A percentile compares a stretch with the other conserved stretches of the same genome.
Conservation (phyloP, 1,140 invertebrate genomes). For the Lutraria rhynchaena region DNA sequence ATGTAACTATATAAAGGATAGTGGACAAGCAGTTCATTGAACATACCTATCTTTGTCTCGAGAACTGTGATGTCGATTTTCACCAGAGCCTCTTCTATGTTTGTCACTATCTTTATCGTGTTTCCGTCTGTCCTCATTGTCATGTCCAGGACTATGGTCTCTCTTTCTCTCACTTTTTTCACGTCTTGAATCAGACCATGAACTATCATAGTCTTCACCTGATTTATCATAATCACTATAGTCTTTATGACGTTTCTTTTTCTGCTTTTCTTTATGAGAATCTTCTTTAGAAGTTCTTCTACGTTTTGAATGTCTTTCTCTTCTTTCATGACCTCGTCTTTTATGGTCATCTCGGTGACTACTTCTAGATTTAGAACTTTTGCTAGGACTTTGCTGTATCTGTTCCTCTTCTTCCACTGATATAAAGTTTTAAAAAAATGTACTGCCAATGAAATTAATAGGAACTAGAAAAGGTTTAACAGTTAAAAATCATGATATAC, state of each 20-base stretch:
- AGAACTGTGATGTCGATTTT: conserved; percentile 32
- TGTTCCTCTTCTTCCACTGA: conserved; percentile 28
- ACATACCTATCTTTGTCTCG: conserved; percentile 27
- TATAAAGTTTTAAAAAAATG: too few relatives aligned
- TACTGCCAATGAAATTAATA: too few relatives aligned
- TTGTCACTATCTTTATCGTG: conserved; percentile 46
- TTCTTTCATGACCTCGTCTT: conserved; percentile 22
- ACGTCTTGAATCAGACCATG: conserved; percentile 31
- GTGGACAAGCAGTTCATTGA: neutral
- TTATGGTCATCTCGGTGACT: conserved; percentile 24
- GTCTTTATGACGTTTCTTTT: conserved; percentile 51
- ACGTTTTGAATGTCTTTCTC: conserved; percentile 49
- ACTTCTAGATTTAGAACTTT: conserved; percentile 1
- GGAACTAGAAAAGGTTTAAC: too few relatives aligned
- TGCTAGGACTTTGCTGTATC: conserved; percentile 11
- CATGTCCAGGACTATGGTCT: conserved; percentile 22
- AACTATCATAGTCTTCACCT: conserved; percentile 47
- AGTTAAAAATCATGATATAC: too few relatives aligned
- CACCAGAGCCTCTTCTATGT: conserved; percentile 28
- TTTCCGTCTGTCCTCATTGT: conserved; percentile 11
- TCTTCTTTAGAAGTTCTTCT: conserved; percentile 43
- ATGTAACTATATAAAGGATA: too few relatives aligned
- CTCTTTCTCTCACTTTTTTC: conserved; percentile 47
- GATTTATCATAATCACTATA: conserved; percentile 51
- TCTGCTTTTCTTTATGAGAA: conserved; percentile 42